Evolutionary conservation across 2,113 vertebrate genomes (phyloP).

Genomic region (Corythoichthys intestinalis): DNA sequence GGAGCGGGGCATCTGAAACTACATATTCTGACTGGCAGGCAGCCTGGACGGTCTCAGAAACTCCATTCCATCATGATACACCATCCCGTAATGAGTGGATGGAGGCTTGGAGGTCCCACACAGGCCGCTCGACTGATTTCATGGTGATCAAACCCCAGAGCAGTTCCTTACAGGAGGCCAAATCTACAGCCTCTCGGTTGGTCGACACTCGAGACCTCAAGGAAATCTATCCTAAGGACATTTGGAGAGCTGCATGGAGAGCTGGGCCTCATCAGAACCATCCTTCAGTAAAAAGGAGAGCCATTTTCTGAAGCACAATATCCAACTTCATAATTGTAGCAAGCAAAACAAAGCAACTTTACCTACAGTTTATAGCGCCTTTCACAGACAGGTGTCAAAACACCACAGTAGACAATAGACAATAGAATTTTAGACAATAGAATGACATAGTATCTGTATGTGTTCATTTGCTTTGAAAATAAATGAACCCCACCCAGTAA

Average conservation of each 20-base stretch:
- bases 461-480: too few species aligned
- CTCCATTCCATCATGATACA: slow-evolving; percentile 38
- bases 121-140: not conserved
- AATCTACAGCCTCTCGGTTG: slow-evolving; percentile 20
- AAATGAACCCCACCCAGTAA: too few species aligned
- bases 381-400: too few species aligned
- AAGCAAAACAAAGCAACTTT: too few species aligned
- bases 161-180: slow-evolving; percentile 10
- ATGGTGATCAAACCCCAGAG: slow-evolving; percentile 29
- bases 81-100: slow-evolving; percentile 49
- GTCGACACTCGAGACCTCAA: slow-evolving; percentile 35
- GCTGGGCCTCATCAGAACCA: slow-evolving; percentile 8
- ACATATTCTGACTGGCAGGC: slow-evolving; percentile 43
- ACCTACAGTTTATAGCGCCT: too few species aligned
- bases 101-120: slow-evolving; percentile 47
- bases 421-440: too few species aligned
- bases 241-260: slow-evolving; percentile 33
- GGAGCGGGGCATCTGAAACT: not conserved
- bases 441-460: too few species aligned
- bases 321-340: too few species aligned
- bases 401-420: too few species aligned
- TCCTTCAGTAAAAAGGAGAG: too few species aligned
- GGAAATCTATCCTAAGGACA: slow-evolving; percentile 18
- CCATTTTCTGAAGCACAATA: too few species aligned
- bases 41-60: slow-evolving; percentile 51